Evolutionary conservation across 2,888 invertebrate species (phyloP).

Genomic region (Rhogogaster chlorosoma): DNA sequence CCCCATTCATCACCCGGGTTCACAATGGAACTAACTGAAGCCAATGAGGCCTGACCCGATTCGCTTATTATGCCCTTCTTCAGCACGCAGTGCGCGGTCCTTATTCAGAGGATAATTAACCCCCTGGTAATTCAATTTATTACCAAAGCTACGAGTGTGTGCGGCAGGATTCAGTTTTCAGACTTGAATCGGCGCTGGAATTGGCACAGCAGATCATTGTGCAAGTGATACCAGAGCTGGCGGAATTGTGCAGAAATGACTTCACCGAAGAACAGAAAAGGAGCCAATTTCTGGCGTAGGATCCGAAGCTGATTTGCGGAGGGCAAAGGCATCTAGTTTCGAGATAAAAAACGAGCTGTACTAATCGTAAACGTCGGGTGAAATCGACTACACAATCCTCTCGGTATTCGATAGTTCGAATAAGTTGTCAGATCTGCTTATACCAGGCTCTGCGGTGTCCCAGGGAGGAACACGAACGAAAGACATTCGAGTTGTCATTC

Average conservation of each 20-base stretch:
- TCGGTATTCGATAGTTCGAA: constrained; percentile 1
- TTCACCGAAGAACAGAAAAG: neutral
- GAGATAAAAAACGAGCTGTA: neutral
- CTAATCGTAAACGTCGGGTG: neutral
- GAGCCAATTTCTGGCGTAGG: neutral
- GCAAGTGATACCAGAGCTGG: neutral
- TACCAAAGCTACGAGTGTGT: neutral
- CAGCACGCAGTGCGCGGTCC: neutral
- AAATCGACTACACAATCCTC: neutral
- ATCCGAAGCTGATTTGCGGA: too few species aligned
- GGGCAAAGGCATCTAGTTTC: neutral
- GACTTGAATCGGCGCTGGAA: neutral
- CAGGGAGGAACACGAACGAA: constrained; percentile 16
- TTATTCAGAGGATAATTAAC: constrained; percentile 34
- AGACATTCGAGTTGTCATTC: constrained; percentile 31
- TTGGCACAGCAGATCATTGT: neutral
- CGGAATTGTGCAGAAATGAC: neutral
- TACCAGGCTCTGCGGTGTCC: constrained; percentile 13
- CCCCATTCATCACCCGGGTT: constrained; percentile 45
- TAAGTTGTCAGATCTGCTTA: neutral
- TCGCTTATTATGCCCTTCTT: constrained; percentile 15
- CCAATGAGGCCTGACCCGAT: constrained; percentile 51
- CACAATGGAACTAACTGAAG: constrained; percentile 50
- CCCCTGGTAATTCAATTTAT: constrained; percentile 36
- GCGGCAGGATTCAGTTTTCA: neutral